phyloP scores from a whole-genome alignment of 2,113 vertebrate species.

The Abramis brama region DNA sequence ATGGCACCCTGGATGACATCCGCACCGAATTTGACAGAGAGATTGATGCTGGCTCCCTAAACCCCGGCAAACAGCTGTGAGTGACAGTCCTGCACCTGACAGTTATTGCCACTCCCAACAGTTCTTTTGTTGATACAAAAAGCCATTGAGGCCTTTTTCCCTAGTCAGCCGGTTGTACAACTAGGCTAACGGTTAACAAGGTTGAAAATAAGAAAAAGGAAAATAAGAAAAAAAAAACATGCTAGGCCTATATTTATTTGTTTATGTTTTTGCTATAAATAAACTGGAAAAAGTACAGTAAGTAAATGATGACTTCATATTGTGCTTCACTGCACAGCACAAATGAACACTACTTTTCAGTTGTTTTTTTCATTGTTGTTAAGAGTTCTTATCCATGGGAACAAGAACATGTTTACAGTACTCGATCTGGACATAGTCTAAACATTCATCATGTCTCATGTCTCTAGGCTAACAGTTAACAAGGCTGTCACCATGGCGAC shows the following conservation, averaged over 20 bases:
- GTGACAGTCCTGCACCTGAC: slow-evolving; percentile 53
- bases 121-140: background rate
- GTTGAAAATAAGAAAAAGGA: too few relatives aligned
- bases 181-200: background rate
- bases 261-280: background rate
- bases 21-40: slow-evolving; percentile 89
- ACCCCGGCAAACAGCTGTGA: slow-evolving; percentile 96
- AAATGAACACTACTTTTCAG: background rate
- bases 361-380: background rate
- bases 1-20: slow-evolving; percentile 84
- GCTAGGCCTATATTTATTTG: too few relatives aligned
- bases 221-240: too few relatives aligned
- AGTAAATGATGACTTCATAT: background rate
- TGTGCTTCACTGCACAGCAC: background rate
- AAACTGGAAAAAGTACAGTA: background rate
- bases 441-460: too few relatives aligned
- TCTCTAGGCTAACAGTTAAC: too few relatives aligned
- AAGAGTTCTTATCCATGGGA: background rate
- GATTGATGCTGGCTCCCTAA: slow-evolving; percentile 92
- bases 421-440: background rate
- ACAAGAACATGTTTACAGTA: background rate
- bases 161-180: background rate
- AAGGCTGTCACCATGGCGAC: background rate
- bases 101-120: background rate
- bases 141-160: background rate